Percentiles rank a stretch among this genome's conserved stretches.
These are phyloP conservation scores for Hanleya hanleyi DNA, from an alignment of 2,888 invertebrate species.

Conservation along the genomic window DNA sequence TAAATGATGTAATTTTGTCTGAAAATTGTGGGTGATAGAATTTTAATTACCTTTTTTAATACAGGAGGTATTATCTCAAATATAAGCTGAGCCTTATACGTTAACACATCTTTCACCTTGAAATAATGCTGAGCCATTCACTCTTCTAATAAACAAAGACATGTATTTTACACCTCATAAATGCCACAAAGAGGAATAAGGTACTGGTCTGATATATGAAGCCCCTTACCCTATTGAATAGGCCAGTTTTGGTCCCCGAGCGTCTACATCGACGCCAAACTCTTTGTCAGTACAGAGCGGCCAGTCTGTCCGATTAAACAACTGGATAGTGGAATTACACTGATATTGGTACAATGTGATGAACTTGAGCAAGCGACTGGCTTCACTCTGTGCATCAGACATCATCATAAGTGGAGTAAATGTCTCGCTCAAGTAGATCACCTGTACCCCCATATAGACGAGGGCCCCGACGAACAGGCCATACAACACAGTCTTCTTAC, in stretches of 20 bases:
- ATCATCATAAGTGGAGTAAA: slow-evolving; percentile 63
- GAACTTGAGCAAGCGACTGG: slow-evolving; percentile 61
- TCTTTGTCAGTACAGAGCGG: slow-evolving; percentile 60
- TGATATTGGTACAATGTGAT: slow-evolving; percentile 63
- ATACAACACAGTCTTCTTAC: slow-evolving; percentile 49
- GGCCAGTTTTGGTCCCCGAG: slow-evolving; percentile 46
- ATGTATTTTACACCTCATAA: too few relatives aligned
- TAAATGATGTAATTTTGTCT: too few relatives aligned
- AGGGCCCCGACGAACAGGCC: slow-evolving; percentile 34
- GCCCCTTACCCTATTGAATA: slow-evolving; percentile 68
- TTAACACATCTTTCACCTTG: too few relatives aligned
- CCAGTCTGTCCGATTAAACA: slow-evolving; percentile 60
- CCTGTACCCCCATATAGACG: slow-evolving; percentile 47
- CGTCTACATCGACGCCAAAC: slow-evolving; percentile 53
- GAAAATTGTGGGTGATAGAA: too few relatives aligned
- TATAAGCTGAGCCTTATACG: too few relatives aligned
- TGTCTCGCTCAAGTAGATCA: slow-evolving; percentile 53
- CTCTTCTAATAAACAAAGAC: too few relatives aligned
- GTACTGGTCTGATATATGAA: too few relatives aligned
- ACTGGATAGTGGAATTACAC: slow-evolving; percentile 60
- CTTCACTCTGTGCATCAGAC: slow-evolving; percentile 64
- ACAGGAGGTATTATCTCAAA: too few relatives aligned
- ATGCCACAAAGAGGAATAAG: too few relatives aligned
- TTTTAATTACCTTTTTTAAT: too few relatives aligned
- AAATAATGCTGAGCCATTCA: too few relatives aligned